These are phyloP conservation scores for Dascillus cervinus DNA, from an alignment of 2,888 invertebrate genomes.

Conservation along the genomic window DNA sequence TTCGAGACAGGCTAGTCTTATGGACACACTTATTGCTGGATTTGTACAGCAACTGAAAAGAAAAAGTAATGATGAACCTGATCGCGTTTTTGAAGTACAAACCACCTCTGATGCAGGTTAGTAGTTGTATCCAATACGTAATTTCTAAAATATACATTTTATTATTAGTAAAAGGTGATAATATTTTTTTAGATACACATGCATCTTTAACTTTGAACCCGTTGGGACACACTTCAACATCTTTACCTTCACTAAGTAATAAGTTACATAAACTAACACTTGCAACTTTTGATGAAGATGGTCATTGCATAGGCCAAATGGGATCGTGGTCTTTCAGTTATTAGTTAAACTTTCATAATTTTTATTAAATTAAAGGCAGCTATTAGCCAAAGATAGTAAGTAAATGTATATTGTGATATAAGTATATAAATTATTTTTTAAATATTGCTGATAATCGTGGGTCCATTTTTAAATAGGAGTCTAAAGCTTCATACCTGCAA, in stretches of 20 bases:
- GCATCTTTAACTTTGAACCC: conserved; percentile 39
- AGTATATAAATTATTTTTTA: too few species aligned
- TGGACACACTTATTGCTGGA: conserved; percentile 77
- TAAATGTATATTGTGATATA: too few species aligned
- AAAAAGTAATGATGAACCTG: conserved; percentile 41
- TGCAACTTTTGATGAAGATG: conserved; percentile 85
- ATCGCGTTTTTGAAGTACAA: conserved; percentile 35
- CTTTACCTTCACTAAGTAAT: conserved; percentile 65
- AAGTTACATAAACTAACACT: conserved; percentile 79
- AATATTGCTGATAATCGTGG: conserved; percentile 16
- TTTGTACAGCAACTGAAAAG: conserved; percentile 70
- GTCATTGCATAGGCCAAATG: conserved; percentile 78
- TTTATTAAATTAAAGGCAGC: not conserved
- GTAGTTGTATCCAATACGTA: not conserved
- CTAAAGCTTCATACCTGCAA: not conserved
- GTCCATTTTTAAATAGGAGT: conserved; percentile 23
- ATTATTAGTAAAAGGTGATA: conserved; percentile 34
- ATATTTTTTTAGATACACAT: conserved; percentile 41
- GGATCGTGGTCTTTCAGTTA: conserved; percentile 73
- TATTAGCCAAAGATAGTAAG: too few species aligned
- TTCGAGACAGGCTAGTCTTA: conserved; percentile 71
- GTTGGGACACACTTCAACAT: conserved; percentile 40
- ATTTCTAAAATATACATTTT: conserved; percentile 2
- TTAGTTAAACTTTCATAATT: conserved; percentile 26
- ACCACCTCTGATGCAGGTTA: conserved; percentile 19